These are phyloP conservation scores for Oncorhynchus kisutch DNA, from an alignment of 2,113 vertebrate species.

Conservation along the genomic window DNA sequence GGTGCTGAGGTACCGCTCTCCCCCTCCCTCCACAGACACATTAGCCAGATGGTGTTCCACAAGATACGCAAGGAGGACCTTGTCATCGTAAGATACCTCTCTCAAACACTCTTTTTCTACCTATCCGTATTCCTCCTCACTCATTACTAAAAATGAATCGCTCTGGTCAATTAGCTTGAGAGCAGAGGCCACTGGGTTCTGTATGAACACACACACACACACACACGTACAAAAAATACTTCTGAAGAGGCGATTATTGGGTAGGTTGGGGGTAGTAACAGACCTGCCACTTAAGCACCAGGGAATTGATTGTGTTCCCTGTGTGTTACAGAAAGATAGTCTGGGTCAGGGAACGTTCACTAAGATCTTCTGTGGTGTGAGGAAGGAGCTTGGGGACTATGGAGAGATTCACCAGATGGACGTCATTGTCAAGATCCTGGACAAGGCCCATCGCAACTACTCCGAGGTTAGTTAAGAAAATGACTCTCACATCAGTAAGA, in stretches of 20 bases:
- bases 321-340: constrained; percentile 79
- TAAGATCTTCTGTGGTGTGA: constrained; percentile 91
- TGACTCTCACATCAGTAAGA: neutral
- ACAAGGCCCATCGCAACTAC: constrained; percentile 90
- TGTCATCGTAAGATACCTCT: constrained; percentile 77
- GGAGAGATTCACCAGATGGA: constrained; percentile 89
- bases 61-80: constrained; percentile 96
- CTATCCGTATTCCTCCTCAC: neutral
- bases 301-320: constrained; percentile 10
- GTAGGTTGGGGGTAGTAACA: no score
- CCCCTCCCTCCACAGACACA: constrained; percentile 81
- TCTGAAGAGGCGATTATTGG: no score
- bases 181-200: no score
- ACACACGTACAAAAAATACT: no score
- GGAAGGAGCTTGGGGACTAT: constrained; percentile 89
- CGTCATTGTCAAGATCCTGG: constrained; percentile 92
- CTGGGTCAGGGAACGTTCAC: constrained; percentile 96
- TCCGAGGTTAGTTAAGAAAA: constrained; percentile 81
- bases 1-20: constrained; percentile 79
- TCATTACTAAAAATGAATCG: neutral
- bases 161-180: no score
- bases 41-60: constrained; percentile 98
- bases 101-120: neutral
- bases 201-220: no score
- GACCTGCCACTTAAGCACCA: no score